phyloP scores from a whole-genome alignment of 1,140 invertebrate genomes.

The Pristionchus pacificus region DNA sequence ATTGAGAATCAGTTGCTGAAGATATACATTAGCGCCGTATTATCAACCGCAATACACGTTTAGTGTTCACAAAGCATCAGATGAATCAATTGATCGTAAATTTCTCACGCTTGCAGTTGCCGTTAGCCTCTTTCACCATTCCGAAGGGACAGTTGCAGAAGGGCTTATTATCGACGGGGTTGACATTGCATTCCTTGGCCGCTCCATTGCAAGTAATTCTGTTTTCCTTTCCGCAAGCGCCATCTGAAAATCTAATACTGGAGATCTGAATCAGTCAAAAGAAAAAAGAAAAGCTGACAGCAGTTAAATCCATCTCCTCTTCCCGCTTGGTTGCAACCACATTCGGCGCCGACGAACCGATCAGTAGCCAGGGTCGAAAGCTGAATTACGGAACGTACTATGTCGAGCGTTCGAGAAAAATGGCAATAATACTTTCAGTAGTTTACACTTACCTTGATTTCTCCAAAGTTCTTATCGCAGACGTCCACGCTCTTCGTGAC shows the following conservation, averaged over 20 bases:
- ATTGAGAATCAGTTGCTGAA: no score
- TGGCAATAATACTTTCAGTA: no score
- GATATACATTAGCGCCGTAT: no score
- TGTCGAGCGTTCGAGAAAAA: no score
- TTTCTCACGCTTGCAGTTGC: not conserved
- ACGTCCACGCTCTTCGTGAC: not conserved
- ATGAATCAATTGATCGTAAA: not conserved
- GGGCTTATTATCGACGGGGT: not conserved
- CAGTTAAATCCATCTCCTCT: not conserved
- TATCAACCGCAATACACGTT: no score
- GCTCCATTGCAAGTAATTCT: not conserved
- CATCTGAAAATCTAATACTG: no score
- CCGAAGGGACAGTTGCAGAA: not conserved
- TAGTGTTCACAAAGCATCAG: not conserved
- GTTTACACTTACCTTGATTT: not conserved
- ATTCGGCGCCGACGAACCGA: not conserved
- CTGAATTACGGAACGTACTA: not conserved
- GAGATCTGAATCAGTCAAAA: no score
- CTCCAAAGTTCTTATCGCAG: not conserved
- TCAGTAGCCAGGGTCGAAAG: not conserved
- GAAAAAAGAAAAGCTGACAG: no score
- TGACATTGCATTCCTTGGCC: not conserved
- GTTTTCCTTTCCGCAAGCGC: not conserved
- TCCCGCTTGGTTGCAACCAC: not conserved
- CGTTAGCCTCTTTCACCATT: no score